Conservation (phyloP, 2,888 invertebrate genomes). For the Dexiosoma caninum region DNA sequence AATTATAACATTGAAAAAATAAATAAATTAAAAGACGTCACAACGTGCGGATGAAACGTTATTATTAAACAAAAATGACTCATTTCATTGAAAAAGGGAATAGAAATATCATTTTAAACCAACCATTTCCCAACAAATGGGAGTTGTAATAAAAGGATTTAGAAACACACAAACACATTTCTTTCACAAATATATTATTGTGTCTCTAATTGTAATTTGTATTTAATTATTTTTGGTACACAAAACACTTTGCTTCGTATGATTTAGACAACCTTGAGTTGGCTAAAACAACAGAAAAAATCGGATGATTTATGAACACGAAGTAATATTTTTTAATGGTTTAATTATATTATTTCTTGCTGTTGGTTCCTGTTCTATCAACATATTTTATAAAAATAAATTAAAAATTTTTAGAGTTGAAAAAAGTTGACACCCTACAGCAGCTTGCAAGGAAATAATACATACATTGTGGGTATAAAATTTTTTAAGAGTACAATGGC, state of each 20-base stretch:
- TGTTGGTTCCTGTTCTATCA: constrained; percentile 7
- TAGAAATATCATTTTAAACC: constrained; percentile 1
- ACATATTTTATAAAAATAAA: constrained; percentile 59
- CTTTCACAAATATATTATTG: background rate
- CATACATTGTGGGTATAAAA: too few relatives aligned
- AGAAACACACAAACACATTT: constrained; percentile 23
- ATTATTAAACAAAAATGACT: constrained; percentile 48
- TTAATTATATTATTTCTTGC: constrained; percentile 31
- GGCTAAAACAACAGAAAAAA: background rate
- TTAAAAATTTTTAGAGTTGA: constrained; percentile 8
- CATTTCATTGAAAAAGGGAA: constrained; percentile 20
- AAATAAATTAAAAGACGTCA: background rate
- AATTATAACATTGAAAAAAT: constrained; percentile 54
- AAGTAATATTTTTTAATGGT: constrained; percentile 44
- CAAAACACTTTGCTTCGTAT: constrained; percentile 22
- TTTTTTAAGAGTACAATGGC: too few relatives aligned
- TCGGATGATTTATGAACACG: constrained; percentile 64
- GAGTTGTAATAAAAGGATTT: background rate
- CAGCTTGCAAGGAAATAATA: background rate
- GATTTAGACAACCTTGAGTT: constrained; percentile 41
- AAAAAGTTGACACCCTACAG: constrained; percentile 14
- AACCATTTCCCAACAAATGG: background rate
- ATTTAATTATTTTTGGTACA: constrained; percentile 29
- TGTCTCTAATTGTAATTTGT: constrained; percentile 51
- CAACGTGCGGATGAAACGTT: constrained; percentile 24